Evolutionary conservation across 1,140 invertebrate species (phyloP).

Genomic region (Solen grandis): DNA sequence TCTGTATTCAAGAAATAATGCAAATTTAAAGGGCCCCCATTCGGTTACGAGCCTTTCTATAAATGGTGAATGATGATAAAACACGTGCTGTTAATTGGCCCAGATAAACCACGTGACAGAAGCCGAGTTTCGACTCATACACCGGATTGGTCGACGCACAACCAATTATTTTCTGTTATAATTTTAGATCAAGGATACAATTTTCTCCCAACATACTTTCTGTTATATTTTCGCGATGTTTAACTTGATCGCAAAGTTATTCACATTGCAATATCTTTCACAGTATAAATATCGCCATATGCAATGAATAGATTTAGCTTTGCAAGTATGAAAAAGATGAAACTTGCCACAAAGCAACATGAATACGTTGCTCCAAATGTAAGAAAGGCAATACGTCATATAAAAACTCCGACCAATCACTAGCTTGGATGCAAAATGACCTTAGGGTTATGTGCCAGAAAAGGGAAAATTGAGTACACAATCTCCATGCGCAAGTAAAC

Average conservation of each 20-base stretch:
- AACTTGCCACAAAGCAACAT: background rate
- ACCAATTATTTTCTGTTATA: conserved; percentile 7
- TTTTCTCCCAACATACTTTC: conserved; percentile 37
- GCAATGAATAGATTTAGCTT: background rate
- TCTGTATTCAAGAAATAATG: background rate
- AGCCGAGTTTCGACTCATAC: background rate
- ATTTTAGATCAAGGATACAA: background rate
- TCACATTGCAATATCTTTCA: background rate
- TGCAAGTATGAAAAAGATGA: background rate
- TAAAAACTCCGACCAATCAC: conserved; percentile 25
- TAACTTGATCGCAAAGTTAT: background rate
- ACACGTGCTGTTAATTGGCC: conserved; percentile 29
- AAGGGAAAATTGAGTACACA: conserved; percentile 27
- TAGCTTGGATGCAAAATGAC: conserved; percentile 10
- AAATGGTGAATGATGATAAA: conserved; percentile 46
- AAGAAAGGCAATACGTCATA: background rate
- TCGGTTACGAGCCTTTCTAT: background rate
- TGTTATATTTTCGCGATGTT: background rate
- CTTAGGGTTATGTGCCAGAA: conserved; percentile 29
- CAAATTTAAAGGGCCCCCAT: background rate
- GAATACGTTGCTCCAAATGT: background rate
- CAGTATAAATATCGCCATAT: background rate
- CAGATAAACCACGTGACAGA: conserved; percentile 36
- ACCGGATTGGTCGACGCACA: conserved; percentile 26
- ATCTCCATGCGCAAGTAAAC: conserved; percentile 40